These are phyloP conservation scores for Neuroscelio doddi DNA, from an alignment of 2,888 invertebrate species.

Conservation along the genomic window DNA sequence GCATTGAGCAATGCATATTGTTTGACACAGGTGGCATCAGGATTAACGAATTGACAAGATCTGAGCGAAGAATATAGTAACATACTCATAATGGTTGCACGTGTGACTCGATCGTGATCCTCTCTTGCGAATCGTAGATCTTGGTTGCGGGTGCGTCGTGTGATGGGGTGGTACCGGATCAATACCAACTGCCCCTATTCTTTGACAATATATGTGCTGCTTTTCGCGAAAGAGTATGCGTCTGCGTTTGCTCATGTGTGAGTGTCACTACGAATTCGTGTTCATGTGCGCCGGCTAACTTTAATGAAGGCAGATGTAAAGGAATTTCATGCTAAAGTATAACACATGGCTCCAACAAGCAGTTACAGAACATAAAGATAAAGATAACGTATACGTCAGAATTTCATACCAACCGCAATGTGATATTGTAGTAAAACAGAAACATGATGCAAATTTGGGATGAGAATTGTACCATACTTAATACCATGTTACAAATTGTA, in stretches of 20 bases:
- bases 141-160: slow-evolving; percentile 49
- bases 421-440: no score
- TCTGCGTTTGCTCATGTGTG: no score
- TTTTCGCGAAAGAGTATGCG: slow-evolving; percentile 31
- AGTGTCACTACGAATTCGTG: no score
- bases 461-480: no score
- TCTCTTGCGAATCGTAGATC: slow-evolving; percentile 28
- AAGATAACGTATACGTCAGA: no score
- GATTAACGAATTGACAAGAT: no score
- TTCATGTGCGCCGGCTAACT: slow-evolving; percentile 4
- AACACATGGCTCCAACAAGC: slow-evolving; percentile 7
- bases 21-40: no score
- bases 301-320: neutral
- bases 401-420: no score
- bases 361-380: no score
- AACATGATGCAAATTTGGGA: no score
- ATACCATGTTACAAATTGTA: no score
- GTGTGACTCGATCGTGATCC: slow-evolving; percentile 25
- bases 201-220: slow-evolving; percentile 55
- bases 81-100: slow-evolving; percentile 13
- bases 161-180: slow-evolving; percentile 63
- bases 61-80: neutral
- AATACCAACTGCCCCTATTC: slow-evolving; percentile 70
- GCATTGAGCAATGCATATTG: no score
- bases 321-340: neutral